Evolutionary conservation across 1,140 invertebrate genomes (phyloP), one percentile per base, ranked within the genome.

Genomic region (Planococcus citri): DNA sequence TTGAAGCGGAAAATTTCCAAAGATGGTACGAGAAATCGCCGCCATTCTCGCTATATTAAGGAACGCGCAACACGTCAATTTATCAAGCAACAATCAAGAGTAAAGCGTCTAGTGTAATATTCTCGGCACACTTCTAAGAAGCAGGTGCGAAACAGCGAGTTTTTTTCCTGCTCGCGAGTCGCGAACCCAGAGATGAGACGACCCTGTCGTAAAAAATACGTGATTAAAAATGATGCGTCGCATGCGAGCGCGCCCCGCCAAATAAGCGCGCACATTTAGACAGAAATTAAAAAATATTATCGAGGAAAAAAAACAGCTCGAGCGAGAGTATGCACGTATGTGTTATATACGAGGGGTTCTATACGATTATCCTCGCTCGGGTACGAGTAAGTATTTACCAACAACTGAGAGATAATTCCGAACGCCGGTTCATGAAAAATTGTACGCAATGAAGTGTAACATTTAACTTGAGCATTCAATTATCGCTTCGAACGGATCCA

Each of bases 141-240:
- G 60, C 60, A 64, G 60, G 60, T 64, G 60, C 60, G 60, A 64
- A 64, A 25, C 9, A 24, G 22, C 21, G 6, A 6, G 22, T 25
- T 64, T 22, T 27, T 27, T 64, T 64, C n/a, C n/a, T n/a, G n/a
- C n/a, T n/a, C n/a, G n/a, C n/a, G n/a, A n/a, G n/a, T 64, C 21
- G 17, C 25, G 10, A 64, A 58, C 17, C 51, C 51, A n/a, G n/a
- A n/a, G n/a, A n/a, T n/a, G n/a, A n/a, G n/a, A n/a, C n/a, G n/a
- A 60, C 57, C 57, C 57, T n/a, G 21, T 8, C 60, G 60, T 64
- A 25, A 64, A 64, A 64, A 64, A 64, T 33, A 64, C 60, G 51
- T 64, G 60, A 64, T 64, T 64, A 64, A 64, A 64, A 17, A 20
- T 58, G 51, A 64, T 64, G 60, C 60, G 60, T 64, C 60, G 60